These are phyloP conservation scores for Eulemur mongoz DNA, from an alignment of 2,797 vertebrate genomes.

Conservation along the genomic window DNA sequence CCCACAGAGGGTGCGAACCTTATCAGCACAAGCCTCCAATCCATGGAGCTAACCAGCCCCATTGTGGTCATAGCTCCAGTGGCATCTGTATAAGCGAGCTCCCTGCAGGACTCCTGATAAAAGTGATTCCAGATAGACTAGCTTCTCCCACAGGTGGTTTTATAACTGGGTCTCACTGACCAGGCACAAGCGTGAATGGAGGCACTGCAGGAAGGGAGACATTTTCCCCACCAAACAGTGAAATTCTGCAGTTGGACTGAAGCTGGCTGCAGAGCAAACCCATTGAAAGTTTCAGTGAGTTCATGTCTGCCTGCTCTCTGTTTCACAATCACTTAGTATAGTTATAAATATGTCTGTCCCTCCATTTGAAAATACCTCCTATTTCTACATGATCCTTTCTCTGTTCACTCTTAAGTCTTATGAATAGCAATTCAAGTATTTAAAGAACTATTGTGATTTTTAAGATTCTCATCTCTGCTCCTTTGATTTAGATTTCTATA, in stretches of 20 bases:
- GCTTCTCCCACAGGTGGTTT: slow-evolving; percentile 8
- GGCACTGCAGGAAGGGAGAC: background rate
- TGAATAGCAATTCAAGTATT: slow-evolving; percentile 16
- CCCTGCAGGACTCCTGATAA: background rate
- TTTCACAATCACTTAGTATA: background rate
- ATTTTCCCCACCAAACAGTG: background rate
- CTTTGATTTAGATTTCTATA: slow-evolving; percentile 39
- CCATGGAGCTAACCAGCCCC: background rate
- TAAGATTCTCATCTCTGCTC: slow-evolving; percentile 36
- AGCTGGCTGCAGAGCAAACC: background rate
- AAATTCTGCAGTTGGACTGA: background rate
- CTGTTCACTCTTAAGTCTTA: background rate
- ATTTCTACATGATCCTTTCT: slow-evolving; percentile 12
- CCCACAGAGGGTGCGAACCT: background rate
- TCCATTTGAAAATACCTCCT: background rate
- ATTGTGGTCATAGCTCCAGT: slow-evolving; percentile 7
- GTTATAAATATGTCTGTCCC: slow-evolving; percentile 1
- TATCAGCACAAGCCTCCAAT: background rate
- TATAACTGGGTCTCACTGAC: background rate
- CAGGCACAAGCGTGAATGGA: slow-evolving; percentile 24
- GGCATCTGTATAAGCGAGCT: background rate
- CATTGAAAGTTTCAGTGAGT: background rate
- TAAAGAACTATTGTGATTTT: slow-evolving; percentile 12
- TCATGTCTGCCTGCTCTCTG: background rate
- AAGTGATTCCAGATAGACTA: background rate